A percentile compares a stretch with the other conserved stretches of the same genome.
These are phyloP conservation scores for Conus betulinus DNA, from an alignment of 1,140 invertebrate genomes.

Conservation along the genomic window DNA sequence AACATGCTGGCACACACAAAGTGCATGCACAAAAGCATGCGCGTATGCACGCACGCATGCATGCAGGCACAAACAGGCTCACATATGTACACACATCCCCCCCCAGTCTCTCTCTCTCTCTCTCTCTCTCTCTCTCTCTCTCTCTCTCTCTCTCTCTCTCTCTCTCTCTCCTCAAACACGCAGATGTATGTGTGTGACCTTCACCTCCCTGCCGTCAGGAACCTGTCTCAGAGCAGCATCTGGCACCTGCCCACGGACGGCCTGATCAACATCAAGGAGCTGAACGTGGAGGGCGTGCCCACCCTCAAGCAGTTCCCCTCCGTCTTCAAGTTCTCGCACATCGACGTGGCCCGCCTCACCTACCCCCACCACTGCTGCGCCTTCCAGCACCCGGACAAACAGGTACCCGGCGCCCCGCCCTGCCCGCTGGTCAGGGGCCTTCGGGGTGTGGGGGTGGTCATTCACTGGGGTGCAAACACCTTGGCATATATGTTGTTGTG, in stretches of 20 bases:
- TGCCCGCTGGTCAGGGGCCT: too few species aligned
- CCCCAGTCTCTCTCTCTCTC: too few species aligned
- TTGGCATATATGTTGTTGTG: too few species aligned
- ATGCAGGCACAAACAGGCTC: too few species aligned
- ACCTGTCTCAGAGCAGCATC: constrained; percentile 86
- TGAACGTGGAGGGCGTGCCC: constrained; percentile 84
- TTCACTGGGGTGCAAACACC: too few species aligned
- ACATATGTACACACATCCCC: too few species aligned
- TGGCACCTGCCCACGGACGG: constrained; percentile 84
- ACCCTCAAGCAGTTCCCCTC: constrained; percentile 88
- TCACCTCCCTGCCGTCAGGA: constrained; percentile 76
- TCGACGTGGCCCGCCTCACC: constrained; percentile 82
- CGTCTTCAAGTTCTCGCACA: constrained; percentile 83
- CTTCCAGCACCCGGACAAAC: constrained; percentile 87
- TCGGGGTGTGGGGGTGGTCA: constrained; percentile 47
- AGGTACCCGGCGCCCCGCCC: constrained; percentile 78
- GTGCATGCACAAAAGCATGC: not conserved
- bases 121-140: too few species aligned
- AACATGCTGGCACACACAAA: too few species aligned
- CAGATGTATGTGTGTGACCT: too few species aligned
- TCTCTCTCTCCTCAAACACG: too few species aligned
- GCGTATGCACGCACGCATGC: not conserved
- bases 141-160: too few species aligned
- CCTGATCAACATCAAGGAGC: constrained; percentile 82
- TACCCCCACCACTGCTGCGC: constrained; percentile 94